A percentile compares a stretch with the other conserved stretches of the same genome.
Conservation (phyloP, 2,888 invertebrate species). For the Oligia latruncula region DNA sequence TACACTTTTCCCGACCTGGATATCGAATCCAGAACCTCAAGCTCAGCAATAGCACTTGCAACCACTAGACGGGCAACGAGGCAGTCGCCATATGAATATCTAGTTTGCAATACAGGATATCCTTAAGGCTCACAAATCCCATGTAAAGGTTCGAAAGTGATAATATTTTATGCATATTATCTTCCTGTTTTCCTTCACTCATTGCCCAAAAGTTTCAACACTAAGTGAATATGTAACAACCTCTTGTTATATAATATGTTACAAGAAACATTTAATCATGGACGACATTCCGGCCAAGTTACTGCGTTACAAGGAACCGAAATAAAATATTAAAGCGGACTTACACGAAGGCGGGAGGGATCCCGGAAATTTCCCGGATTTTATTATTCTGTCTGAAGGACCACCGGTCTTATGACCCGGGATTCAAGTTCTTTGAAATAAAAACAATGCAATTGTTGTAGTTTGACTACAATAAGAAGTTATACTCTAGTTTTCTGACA, state of each 20-base stretch:
- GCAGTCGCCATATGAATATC: neutral
- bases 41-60: neutral
- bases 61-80: neutral
- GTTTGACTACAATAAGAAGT: conserved; percentile 22
- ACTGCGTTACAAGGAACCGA: conserved; percentile 39
- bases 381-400: conserved; percentile 61
- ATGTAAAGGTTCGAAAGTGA: conserved; percentile 11
- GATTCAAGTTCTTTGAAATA: conserved; percentile 25
- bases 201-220: conserved; percentile 37
- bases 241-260: conserved; percentile 42
- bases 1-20: no score
- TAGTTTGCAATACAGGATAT: neutral
- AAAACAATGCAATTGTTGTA: conserved; percentile 47
- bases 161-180: neutral
- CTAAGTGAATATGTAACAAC: conserved; percentile 54
- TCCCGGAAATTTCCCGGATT: conserved; percentile 44
- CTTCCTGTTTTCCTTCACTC: conserved; percentile 34
- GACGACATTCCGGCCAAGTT: conserved; percentile 36
- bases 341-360: conserved; percentile 21
- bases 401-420: conserved; percentile 36
- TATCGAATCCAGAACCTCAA: neutral
- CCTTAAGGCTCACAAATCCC: neutral
- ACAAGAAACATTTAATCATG: conserved; percentile 61
- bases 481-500: conserved; percentile 12
- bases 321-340: conserved; percentile 59